Percentiles rank a stretch among this genome's conserved stretches.
Evolutionary conservation across 2,113 vertebrate genomes (phyloP).

Genomic region (Eubucco bourcierii): DNA sequence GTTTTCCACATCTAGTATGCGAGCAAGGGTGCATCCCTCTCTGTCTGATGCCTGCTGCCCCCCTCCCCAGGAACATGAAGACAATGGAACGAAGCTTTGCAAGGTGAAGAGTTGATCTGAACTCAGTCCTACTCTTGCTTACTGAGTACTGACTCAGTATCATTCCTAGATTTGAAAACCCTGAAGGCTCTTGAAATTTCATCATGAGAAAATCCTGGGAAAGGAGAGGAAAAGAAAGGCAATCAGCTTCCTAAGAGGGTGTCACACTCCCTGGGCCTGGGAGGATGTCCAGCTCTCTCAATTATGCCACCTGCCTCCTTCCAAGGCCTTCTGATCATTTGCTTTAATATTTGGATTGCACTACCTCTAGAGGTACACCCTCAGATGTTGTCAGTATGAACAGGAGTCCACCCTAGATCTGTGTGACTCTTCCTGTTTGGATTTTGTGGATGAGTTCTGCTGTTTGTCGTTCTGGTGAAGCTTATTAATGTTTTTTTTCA

Average conservation of each 20-base stretch:
- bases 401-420: fast-evolving
- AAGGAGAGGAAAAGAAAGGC: not conserved
- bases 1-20: not conserved
- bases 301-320: not conserved
- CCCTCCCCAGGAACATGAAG: fast-evolving
- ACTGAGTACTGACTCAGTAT: not conserved
- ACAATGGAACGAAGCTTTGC: not conserved
- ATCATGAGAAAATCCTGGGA: not conserved
- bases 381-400: not conserved
- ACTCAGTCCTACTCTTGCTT: not conserved
- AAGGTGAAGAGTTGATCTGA: not conserved
- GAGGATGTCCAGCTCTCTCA: not conserved
- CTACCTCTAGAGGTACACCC: not conserved
- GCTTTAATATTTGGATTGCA: not conserved
- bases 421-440: not conserved
- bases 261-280: not conserved
- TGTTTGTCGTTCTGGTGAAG: not conserved
- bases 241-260: not conserved
- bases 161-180: not conserved
- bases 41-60: not conserved
- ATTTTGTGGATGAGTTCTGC: not conserved
- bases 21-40: not conserved
- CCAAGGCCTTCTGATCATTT: not conserved
- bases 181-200: not conserved
- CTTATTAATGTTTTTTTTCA: not conserved